These are phyloP conservation scores for Drosophila testacea DNA, from an alignment of 2,888 invertebrate species.

Conservation along the genomic window DNA sequence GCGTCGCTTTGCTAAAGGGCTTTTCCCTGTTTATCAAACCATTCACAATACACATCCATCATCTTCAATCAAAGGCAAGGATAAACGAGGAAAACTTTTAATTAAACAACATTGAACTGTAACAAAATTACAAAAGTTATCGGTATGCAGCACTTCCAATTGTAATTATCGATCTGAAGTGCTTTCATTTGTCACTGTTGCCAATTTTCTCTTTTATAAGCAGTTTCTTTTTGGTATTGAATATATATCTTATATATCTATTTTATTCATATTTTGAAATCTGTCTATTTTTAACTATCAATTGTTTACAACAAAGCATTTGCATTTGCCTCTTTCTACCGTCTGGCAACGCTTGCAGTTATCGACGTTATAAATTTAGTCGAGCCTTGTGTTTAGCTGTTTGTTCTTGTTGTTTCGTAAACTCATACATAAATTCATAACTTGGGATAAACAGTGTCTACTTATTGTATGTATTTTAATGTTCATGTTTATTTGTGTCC, in stretches of 20 bases:
- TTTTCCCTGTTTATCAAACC: constrained; percentile 10
- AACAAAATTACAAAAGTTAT: no score
- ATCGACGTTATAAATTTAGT: not conserved
- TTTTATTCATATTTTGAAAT: no score
- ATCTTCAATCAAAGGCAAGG: constrained; percentile 50
- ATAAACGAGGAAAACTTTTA: not conserved
- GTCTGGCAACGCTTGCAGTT: no score
- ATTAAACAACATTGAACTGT: not conserved
- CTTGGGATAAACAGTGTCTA: constrained; percentile 24
- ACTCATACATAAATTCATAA: constrained; percentile 21
- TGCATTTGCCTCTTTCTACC: no score
- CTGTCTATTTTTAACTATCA: no score
- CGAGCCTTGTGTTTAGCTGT: not conserved
- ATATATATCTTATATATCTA: no score
- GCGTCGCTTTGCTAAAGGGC: constrained; percentile 15
- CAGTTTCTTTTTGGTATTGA: no score
- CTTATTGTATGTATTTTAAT: constrained; percentile 43
- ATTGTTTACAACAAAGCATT: no score
- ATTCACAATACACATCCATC: constrained; percentile 35
- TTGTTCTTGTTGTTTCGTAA: not conserved
- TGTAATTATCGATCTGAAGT: no score
- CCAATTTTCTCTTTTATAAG: no score
- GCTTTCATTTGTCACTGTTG: no score
- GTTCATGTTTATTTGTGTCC: constrained; percentile 61
- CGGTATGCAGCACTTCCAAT: no score